A percentile compares a stretch with the other conserved stretches of the same genome.
These are phyloP conservation scores for Nesometra sesokonis DNA, from an alignment of 35 echinoderm and acorn worm species.

Conservation along the genomic window DNA sequence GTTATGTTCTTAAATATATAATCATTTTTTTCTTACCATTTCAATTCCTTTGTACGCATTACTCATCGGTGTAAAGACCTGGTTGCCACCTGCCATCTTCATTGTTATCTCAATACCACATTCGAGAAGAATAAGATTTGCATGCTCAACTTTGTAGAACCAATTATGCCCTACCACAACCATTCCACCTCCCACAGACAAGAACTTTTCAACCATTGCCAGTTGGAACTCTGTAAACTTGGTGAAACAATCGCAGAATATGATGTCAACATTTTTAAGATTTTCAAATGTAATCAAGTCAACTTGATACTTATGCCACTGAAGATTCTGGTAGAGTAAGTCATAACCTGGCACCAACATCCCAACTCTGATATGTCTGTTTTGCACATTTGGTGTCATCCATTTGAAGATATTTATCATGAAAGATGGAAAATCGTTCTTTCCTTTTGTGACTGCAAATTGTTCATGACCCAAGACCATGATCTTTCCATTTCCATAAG, in stretches of 20 bases:
- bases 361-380: neutral
- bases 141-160: neutral
- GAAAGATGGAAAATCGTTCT: neutral
- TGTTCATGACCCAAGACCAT: neutral
- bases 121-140: neutral
- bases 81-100: neutral
- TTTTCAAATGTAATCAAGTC: neutral
- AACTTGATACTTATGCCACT: neutral
- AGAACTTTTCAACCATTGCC: neutral
- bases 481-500: neutral
- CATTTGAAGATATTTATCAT: neutral
- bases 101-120: neutral
- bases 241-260: neutral
- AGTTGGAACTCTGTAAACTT: neutral
- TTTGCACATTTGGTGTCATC: neutral
- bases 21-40: neutral
- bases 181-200: neutral
- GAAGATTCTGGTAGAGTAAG: neutral
- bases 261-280: neutral
- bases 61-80: neutral
- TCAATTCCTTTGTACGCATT: neutral
- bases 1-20: too few relatives aligned
- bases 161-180: neutral
- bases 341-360: neutral
- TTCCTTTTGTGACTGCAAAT: neutral